Base-by-base conservation (phyloP, 1,140 invertebrate species). In the Ruditapes philippinarum region DNA sequence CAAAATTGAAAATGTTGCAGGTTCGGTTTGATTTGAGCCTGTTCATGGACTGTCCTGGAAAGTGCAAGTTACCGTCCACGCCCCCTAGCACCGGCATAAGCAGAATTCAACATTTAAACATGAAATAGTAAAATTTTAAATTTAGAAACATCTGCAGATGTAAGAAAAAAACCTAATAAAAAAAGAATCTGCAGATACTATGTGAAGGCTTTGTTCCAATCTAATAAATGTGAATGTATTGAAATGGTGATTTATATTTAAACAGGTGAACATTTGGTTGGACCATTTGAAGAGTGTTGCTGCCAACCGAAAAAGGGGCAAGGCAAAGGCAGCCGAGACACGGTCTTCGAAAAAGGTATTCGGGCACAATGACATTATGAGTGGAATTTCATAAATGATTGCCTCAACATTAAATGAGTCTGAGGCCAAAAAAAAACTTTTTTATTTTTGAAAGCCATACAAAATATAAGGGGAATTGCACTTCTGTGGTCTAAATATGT, bases 211-310 rank as follows among this genome's bases (percentile, higher is more conserved):
- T 54, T 62, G 60, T 62, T 62, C 60, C 60, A 7, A 62, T 62
- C 60, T 7, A 22, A 62, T 62, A 62, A 62, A 62, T n/a, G n/a
- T n/a, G n/a, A n/a, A n/a, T n/a, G n/a, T n/a, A n/a, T 62, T 62
- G 22, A 62, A 62, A 62, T 62, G 60, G 5, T 62, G 60, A 62
- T 62, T 62, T 62, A 62, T 62, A 62, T 62, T 62, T 62, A 62
- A 62, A 62, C 60, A 62, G 60, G 60, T 62, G 5, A 62, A 62
- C 19, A 62, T 62, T 62, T 62, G 60, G 60, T 62, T 62, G 60
- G 60, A 62, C 22, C 60, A 62, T 19, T 22, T 7, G 51, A 54
- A 7, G 19, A 62, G 60, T 62, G 60, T 62, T 7, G 60, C 60
- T 7, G 60, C 22, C 60, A 62, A 62, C 60, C 60, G 60, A 62